Percentiles rank a stretch among this genome's conserved stretches.
Conservation (phyloP, 2,888 invertebrate species). For the Apamea epomidion region DNA sequence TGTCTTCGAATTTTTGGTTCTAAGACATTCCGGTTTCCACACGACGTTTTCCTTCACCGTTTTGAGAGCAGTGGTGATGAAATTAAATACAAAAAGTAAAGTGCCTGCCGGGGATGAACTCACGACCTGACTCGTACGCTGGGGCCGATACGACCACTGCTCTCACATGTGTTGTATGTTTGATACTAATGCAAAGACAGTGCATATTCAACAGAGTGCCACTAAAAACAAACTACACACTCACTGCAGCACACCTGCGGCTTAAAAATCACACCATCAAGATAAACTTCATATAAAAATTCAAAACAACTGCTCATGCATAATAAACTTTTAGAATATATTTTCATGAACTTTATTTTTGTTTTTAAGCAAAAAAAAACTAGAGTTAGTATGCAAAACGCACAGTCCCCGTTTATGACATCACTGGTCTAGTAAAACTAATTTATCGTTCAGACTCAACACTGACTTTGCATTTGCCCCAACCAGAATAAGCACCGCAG, state of each 20-base stretch:
- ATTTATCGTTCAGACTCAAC: constrained; percentile 75
- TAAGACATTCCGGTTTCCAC: too few relatives aligned
- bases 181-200: constrained; percentile 3
- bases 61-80: too few relatives aligned
- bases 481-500: constrained; percentile 63
- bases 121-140: too few relatives aligned
- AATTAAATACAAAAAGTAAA: too few relatives aligned
- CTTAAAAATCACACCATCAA: constrained; percentile 31
- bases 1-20: too few relatives aligned
- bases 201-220: constrained; percentile 35
- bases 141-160: too few relatives aligned
- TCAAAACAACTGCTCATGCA: constrained; percentile 48
- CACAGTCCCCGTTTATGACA: constrained; percentile 41
- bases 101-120: too few relatives aligned
- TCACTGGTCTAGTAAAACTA: constrained; percentile 68
- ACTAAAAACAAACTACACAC: constrained; percentile 21
- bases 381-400: constrained; percentile 47
- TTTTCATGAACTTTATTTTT: constrained; percentile 45
- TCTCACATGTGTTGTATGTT: neutral
- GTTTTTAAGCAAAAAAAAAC: constrained; percentile 10
- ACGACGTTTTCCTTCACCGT: too few relatives aligned
- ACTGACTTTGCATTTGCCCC: constrained; percentile 67
- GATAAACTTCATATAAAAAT: constrained; percentile 47
- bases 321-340: constrained; percentile 40
- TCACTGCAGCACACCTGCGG: constrained; percentile 38